Percentiles rank a stretch among this genome's conserved stretches.
phyloP scores from a whole-genome alignment of 2,888 invertebrate genomes.

The Phyto melanocephala region DNA sequence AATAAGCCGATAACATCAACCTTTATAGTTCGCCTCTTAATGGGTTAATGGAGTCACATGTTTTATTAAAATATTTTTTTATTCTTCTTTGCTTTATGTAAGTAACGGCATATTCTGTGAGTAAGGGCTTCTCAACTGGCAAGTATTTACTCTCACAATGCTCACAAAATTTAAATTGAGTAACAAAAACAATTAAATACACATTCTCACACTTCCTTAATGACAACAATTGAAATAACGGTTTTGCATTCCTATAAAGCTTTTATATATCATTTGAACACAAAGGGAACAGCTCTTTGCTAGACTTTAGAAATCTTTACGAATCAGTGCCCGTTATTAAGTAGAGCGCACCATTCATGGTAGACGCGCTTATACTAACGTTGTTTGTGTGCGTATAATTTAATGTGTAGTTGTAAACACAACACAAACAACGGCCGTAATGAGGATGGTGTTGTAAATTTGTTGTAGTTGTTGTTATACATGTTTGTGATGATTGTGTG shows the following conservation, averaged over 20 bases:
- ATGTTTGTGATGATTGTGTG: slow-evolving; percentile 10
- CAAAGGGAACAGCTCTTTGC: slow-evolving; percentile 13
- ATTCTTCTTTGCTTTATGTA: not conserved
- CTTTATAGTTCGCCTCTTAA: not conserved
- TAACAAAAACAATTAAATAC: not conserved
- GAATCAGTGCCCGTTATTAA: slow-evolving; percentile 63
- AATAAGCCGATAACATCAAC: too few relatives aligned
- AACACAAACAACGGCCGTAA: slow-evolving; percentile 37
- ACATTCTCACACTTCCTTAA: not conserved
- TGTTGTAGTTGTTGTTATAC: slow-evolving; percentile 22
- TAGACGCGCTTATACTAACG: slow-evolving; percentile 28
- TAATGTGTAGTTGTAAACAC: slow-evolving; percentile 27
- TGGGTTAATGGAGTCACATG: slow-evolving; percentile 9
- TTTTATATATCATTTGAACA: not conserved
- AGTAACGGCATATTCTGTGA: not conserved
- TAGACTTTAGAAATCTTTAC: not conserved
- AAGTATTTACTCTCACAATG: not conserved
- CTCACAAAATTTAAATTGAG: too few relatives aligned
- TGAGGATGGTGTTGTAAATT: not conserved
- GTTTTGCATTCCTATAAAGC: not conserved
- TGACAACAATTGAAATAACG: not conserved
- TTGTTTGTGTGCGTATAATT: slow-evolving; percentile 27
- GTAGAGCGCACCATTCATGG: slow-evolving; percentile 55
- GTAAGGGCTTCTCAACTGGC: not conserved
- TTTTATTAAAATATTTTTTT: slow-evolving; percentile 24